A percentile compares a stretch with the other conserved stretches of the same genome.
Conservation (phyloP, 2,113 vertebrate genomes). For the Amia ocellicauda region DNA sequence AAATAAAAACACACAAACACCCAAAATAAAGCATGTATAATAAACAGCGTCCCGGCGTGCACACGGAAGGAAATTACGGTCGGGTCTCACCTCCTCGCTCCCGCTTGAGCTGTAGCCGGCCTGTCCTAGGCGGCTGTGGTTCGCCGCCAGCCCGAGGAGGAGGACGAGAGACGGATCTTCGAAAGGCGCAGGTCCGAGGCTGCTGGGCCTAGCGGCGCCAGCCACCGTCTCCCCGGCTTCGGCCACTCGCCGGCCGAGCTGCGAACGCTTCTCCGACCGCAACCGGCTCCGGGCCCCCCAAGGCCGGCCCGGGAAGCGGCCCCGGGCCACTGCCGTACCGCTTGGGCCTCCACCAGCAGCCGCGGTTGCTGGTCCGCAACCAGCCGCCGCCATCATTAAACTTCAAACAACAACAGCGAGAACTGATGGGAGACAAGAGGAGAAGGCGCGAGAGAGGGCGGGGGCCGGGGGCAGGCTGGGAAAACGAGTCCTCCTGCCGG, state of each 20-base stretch:
- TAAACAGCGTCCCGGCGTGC: too few species aligned
- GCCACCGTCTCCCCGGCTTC: slow-evolving; percentile 69
- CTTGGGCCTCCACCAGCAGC: slow-evolving; percentile 74
- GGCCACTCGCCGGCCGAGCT: slow-evolving; percentile 66
- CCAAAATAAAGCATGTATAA: too few species aligned
- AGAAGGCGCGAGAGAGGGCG: slow-evolving; percentile 75
- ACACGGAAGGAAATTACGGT: not conserved
- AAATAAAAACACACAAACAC: too few species aligned
- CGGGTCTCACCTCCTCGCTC: slow-evolving; percentile 70
- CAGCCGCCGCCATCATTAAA: slow-evolving; percentile 86
- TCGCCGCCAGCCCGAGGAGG: slow-evolving; percentile 76
- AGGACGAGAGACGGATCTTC: slow-evolving; percentile 80
- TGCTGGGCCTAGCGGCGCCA: slow-evolving; percentile 76
- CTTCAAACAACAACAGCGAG: slow-evolving; percentile 73
- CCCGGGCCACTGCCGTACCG: slow-evolving; percentile 73
- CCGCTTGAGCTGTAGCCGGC: slow-evolving; percentile 78
- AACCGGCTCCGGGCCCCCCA: slow-evolving; percentile 76
- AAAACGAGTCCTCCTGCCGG: slow-evolving; percentile 53
- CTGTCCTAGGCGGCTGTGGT: slow-evolving; percentile 73
- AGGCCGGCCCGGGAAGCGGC: slow-evolving; percentile 84
- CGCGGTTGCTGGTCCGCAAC: slow-evolving; percentile 80
- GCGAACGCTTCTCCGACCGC: slow-evolving; percentile 71
- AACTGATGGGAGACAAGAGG: slow-evolving; percentile 60
- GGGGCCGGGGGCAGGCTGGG: slow-evolving; percentile 52
- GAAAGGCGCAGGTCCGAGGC: slow-evolving; percentile 71